phyloP scores from a whole-genome alignment of 2,888 invertebrate genomes.

The Sclerodermus sp. region DNA sequence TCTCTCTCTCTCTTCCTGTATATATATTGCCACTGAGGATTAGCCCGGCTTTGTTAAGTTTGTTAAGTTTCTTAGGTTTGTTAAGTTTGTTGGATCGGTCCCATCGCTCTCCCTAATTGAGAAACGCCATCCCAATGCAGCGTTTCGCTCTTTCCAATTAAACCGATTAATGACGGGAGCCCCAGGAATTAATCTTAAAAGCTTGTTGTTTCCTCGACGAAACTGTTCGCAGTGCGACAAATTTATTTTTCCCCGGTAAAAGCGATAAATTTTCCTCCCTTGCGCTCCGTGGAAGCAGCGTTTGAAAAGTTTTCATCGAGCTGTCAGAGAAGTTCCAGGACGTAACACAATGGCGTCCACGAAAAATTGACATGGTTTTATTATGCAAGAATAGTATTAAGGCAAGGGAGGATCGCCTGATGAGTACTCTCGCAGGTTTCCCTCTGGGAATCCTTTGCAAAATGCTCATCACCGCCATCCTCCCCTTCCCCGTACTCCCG shows the following conservation, averaged over 20 bases:
- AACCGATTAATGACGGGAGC: too few relatives aligned
- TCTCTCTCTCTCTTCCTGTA: too few relatives aligned
- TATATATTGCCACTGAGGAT: conserved; percentile 39
- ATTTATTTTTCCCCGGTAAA: conserved; percentile 4
- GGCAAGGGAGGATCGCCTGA: conserved; percentile 42
- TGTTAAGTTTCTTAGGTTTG: too few relatives aligned
- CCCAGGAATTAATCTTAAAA: too few relatives aligned
- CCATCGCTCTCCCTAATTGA: too few relatives aligned
- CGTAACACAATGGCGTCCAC: conserved; percentile 25
- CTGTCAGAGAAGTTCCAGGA: conserved; percentile 30
- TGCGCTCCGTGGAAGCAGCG: conserved; percentile 17
- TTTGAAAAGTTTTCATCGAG: conserved; percentile 32
- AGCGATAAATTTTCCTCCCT: conserved; percentile 26
- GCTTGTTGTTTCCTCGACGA: too few relatives aligned
- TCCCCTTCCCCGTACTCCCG: conserved; percentile 5
- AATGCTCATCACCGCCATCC: conserved; percentile 45
- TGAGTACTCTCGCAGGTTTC: conserved; percentile 44
- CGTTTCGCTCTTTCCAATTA: too few relatives aligned
- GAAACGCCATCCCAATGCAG: too few relatives aligned
- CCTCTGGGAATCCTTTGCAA: conserved; percentile 44
- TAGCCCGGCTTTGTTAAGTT: conserved; percentile 12
- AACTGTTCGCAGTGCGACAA: too few relatives aligned
- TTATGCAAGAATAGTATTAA: conserved; percentile 46
- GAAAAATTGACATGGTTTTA: conserved; percentile 49
- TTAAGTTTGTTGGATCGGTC: too few relatives aligned